A percentile compares a stretch with the other conserved stretches of the same genome.
phyloP scores from a whole-genome alignment of 1,140 invertebrate species.

The Drosophila obscura region DNA sequence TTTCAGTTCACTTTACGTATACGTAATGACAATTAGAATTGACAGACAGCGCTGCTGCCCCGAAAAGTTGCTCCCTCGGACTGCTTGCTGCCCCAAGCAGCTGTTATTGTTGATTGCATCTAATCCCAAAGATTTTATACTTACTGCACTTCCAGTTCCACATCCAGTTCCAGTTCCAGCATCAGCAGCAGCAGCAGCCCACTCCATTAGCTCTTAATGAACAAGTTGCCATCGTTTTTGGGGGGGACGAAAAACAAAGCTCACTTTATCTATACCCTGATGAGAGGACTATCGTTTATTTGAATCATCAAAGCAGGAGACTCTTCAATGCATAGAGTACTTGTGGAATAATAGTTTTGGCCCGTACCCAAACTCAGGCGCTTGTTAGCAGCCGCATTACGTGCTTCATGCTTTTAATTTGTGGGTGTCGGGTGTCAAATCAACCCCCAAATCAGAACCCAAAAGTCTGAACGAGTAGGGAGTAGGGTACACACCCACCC shows the following conservation, averaged over 20 bases:
- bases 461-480: not conserved
- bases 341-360: conserved; percentile 37
- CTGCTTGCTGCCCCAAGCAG: conserved; percentile 43
- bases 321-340: not conserved
- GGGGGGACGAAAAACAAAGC: conserved; percentile 4
- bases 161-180: not conserved
- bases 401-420: conserved; percentile 38
- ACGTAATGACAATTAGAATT: conserved; percentile 83
- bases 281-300: not conserved
- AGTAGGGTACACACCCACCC: too few relatives aligned
- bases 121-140: conserved; percentile 77
- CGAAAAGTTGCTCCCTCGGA: conserved; percentile 62
- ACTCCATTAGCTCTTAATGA: conserved; percentile 70
- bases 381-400: conserved; percentile 52
- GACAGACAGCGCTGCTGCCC: conserved; percentile 56
- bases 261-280: not conserved
- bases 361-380: conserved; percentile 2
- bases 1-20: conserved; percentile 75
- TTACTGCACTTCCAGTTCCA: conserved; percentile 46
- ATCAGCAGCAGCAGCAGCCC: conserved; percentile 17
- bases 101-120: conserved; percentile 82
- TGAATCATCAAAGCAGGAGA: conserved; percentile 18
- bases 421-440: conserved; percentile 27
- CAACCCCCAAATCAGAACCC: conserved; percentile 24
- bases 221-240: conserved; percentile 42